phyloP scores from a whole-genome alignment of 2,888 invertebrate genomes.

The Rapana venosa region DNA sequence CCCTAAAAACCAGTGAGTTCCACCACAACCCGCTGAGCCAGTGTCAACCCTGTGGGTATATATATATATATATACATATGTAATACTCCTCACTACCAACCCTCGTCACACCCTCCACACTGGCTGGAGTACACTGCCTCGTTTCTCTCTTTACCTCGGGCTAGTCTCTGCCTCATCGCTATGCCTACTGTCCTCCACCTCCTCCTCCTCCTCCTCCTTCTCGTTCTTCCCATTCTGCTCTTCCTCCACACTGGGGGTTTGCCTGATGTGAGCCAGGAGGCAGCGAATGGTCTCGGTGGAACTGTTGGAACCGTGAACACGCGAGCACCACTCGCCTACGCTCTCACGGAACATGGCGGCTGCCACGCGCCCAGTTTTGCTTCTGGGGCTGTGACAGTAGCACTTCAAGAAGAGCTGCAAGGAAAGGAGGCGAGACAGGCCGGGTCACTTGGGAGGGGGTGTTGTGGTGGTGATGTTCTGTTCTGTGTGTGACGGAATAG shows the following conservation, averaged over 20 bases:
- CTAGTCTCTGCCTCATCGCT: conserved; percentile 8
- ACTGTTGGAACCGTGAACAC: conserved; percentile 1
- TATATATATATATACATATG: too few relatives aligned
- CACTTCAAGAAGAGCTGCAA: conserved; percentile 48
- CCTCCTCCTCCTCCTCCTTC: background rate
- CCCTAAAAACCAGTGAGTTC: background rate
- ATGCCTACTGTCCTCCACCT: background rate
- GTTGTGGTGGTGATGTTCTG: background rate
- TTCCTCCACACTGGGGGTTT: background rate
- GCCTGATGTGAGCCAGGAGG: background rate
- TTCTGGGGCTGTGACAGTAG: conserved; percentile 36
- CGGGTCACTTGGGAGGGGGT: background rate
- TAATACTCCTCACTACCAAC: background rate
- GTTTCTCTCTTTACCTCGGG: conserved; percentile 32
- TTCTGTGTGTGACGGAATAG: too few relatives aligned
- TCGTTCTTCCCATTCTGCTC: background rate
- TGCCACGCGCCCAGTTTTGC: conserved; percentile 41
- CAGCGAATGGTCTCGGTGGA: conserved; percentile 35
- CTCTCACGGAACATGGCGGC: conserved; percentile 49
- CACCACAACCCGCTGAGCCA: background rate
- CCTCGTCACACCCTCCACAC: too few relatives aligned
- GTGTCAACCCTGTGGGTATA: background rate
- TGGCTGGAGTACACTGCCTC: too few relatives aligned
- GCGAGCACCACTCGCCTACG: conserved; percentile 53
- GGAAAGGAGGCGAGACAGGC: background rate